These are phyloP conservation scores for Lasaia peninsularis DNA, from an alignment of 1,140 invertebrate species.

Conservation along the genomic window DNA sequence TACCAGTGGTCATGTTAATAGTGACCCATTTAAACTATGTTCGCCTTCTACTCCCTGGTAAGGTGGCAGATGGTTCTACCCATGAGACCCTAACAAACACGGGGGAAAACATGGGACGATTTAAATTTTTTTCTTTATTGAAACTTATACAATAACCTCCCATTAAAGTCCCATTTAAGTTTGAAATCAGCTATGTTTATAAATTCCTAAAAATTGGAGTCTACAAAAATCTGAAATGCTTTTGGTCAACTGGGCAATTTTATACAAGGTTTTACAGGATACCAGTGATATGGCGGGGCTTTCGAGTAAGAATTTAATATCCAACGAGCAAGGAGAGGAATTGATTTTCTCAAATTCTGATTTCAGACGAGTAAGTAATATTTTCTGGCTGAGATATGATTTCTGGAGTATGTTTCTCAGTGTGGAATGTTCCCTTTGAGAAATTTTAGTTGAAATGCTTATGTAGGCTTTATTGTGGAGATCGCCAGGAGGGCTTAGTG, in stretches of 20 bases:
- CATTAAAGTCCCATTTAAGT: no score
- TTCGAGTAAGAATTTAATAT: slow-evolving; percentile 18
- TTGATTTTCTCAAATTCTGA: slow-evolving; percentile 19
- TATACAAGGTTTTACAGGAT: slow-evolving; percentile 13
- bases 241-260: slow-evolving; percentile 13
- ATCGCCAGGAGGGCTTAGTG: no score
- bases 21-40: no score
- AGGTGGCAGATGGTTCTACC: no score
- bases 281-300: slow-evolving; percentile 11
- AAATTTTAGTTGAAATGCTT: not conserved
- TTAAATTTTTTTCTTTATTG: no score
- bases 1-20: no score
- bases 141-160: no score
- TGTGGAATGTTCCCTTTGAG: not conserved
- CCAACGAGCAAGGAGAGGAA: slow-evolving; percentile 18
- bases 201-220: not conserved
- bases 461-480: not conserved
- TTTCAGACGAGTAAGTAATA: slow-evolving; percentile 19
- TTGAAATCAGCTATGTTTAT: no score
- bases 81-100: no score
- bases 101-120: no score
- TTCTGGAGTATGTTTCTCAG: slow-evolving; percentile 8
- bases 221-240: not conserved
- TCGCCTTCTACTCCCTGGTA: no score
- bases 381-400: slow-evolving; percentile 10